phyloP scores from a whole-genome alignment of 1,140 invertebrate genomes.

The Brachionus asplanchnoidis region DNA sequence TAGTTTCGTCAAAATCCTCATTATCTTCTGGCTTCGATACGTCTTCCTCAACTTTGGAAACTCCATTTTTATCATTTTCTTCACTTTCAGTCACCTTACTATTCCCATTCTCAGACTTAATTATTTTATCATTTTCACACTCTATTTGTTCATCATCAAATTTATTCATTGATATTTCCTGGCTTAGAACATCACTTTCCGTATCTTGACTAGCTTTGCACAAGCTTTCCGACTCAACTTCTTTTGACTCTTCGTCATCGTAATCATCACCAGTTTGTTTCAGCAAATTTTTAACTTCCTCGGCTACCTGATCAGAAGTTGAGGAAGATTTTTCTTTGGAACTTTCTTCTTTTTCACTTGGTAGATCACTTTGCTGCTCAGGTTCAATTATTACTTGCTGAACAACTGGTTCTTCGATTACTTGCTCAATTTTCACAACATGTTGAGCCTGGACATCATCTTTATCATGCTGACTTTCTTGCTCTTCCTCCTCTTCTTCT shows the following conservation, averaged over 20 bases:
- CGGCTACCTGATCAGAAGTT: not conserved
- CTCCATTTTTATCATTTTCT: not conserved
- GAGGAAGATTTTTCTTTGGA: not conserved
- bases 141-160: not conserved
- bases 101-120: not conserved
- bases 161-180: not conserved
- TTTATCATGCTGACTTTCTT: not conserved
- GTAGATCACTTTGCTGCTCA: not conserved
- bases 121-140: not conserved
- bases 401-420: not conserved
- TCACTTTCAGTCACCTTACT: not conserved
- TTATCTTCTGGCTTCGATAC: not conserved
- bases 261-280: not conserved
- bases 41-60: not conserved
- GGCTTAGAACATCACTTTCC: not conserved
- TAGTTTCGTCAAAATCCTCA: slow-evolving; percentile 17
- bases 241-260: not conserved
- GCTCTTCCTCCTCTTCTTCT: not conserved
- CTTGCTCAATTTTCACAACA: not conserved
- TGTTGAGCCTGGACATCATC: not conserved
- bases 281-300: not conserved
- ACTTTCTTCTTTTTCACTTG: not conserved
- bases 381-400: not conserved
- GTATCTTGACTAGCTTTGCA: not conserved
- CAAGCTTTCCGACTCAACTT: not conserved